Percentiles rank a stretch among this genome's conserved stretches.
These are phyloP conservation scores for Ciconia stormi DNA, from an alignment of 2,113 vertebrate genomes.

Conservation along the genomic window DNA sequence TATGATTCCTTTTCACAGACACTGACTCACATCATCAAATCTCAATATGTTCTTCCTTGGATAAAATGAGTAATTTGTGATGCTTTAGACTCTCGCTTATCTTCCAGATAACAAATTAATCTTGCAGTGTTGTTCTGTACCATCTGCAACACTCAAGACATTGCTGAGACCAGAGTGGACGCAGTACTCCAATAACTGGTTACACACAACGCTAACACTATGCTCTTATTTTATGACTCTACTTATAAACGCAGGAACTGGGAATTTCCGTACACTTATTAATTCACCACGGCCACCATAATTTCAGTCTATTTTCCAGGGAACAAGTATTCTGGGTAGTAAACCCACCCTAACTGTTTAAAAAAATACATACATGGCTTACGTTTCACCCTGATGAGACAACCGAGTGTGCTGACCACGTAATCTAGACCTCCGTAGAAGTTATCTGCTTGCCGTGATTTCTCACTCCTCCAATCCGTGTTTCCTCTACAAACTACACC, in stretches of 20 bases:
- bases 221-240: not conserved
- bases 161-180: not conserved
- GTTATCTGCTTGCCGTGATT: not conserved
- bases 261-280: not conserved
- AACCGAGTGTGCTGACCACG: rapidly evolving
- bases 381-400: not conserved
- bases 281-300: not conserved
- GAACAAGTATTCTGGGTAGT: not conserved
- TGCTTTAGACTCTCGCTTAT: not conserved
- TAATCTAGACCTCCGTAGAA: not conserved
- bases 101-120: not conserved
- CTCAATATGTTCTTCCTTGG: not conserved
- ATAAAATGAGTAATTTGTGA: not conserved
- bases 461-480: not conserved
- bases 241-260: not conserved
- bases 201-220: not conserved
- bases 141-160: not conserved
- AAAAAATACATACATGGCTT: not conserved
- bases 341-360: not conserved
- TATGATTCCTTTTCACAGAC: not conserved
- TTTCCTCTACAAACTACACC: not conserved
- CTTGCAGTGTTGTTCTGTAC: not conserved
- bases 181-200: not conserved
- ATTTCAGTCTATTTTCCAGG: not conserved
- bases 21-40: not conserved